phyloP scores from a whole-genome alignment of 1,140 invertebrate species.

The Bombus confusus region DNA sequence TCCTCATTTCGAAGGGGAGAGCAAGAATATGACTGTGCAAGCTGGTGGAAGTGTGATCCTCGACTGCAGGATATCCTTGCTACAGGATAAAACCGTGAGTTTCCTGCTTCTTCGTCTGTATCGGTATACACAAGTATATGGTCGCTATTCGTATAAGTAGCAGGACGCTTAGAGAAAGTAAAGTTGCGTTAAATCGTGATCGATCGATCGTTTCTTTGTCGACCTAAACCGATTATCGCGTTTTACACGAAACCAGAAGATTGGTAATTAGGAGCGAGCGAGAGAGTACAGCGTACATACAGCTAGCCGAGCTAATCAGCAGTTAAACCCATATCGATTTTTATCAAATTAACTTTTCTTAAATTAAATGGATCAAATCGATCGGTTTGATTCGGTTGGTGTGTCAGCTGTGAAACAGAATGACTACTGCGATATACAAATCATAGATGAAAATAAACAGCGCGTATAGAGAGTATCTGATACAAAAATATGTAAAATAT shows the following conservation, averaged over 20 bases:
- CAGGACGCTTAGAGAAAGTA: too few relatives aligned
- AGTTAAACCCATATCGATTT: too few relatives aligned
- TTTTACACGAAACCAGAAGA: too few relatives aligned
- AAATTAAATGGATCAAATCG: background rate
- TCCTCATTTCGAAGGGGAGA: conserved; percentile 87
- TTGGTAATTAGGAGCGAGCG: too few relatives aligned
- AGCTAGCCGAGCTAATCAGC: rapidly evolving
- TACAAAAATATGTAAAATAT: background rate
- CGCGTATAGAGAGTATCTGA: background rate
- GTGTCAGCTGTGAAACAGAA: background rate
- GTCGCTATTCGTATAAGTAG: too few relatives aligned
- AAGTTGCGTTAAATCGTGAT: too few relatives aligned
- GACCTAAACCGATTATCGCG: too few relatives aligned
- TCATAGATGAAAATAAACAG: too few relatives aligned
- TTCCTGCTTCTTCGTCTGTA: background rate
- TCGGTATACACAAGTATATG: background rate
- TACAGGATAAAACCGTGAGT: conserved; percentile 94
- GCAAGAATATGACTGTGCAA: conserved; percentile 90
- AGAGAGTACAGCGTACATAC: too few relatives aligned
- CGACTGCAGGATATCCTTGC: conserved; percentile 91
- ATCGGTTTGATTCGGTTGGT: too few relatives aligned
- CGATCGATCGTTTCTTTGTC: too few relatives aligned
- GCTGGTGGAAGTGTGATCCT: conserved; percentile 90
- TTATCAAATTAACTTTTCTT: background rate
- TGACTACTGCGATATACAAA: background rate